Conservation (phyloP, 2,113 vertebrate genomes). For the Trinectes maculatus region DNA sequence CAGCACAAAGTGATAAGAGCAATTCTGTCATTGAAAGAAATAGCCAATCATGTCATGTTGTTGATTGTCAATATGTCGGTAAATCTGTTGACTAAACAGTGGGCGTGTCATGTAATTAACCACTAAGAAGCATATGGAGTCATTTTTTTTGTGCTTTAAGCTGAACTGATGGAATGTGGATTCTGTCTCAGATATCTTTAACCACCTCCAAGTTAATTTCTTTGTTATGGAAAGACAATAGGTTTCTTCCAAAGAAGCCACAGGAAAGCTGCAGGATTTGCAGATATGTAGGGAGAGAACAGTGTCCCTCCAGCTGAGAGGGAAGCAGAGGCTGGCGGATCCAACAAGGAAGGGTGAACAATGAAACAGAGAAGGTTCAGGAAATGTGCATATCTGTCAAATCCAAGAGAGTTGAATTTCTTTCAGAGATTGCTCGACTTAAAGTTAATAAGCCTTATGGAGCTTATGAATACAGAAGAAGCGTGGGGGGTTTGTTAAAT, state of each 20-base stretch:
- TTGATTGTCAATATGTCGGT: background rate
- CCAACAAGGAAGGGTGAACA: constrained; percentile 23
- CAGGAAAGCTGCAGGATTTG: constrained; percentile 14
- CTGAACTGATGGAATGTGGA: background rate
- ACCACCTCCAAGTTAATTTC: background rate
- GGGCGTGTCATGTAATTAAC: background rate
- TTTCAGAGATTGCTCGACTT: constrained; percentile 51
- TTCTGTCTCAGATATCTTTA: background rate
- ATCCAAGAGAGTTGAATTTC: constrained; percentile 47
- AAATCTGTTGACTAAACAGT: background rate
- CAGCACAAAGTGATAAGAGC: no score
- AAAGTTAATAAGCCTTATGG: constrained; percentile 44
- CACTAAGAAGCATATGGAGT: background rate
- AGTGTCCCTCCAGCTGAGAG: constrained; percentile 22
- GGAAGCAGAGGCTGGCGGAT: constrained; percentile 18
- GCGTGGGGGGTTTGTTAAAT: constrained; percentile 41
- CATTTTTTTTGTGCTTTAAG: background rate
- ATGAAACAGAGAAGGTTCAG: constrained; percentile 10
- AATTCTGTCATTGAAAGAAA: no score
- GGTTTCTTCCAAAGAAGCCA: constrained; percentile 7
- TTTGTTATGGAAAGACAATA: background rate
- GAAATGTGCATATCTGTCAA: constrained; percentile 49
- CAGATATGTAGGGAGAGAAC: constrained; percentile 10
- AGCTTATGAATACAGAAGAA: constrained; percentile 42
- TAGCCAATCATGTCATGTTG: background rate